Percentiles rank a stretch among this genome's conserved stretches.
Conservation (phyloP, 2,888 invertebrate species). For the Drosophila lutescens region DNA sequence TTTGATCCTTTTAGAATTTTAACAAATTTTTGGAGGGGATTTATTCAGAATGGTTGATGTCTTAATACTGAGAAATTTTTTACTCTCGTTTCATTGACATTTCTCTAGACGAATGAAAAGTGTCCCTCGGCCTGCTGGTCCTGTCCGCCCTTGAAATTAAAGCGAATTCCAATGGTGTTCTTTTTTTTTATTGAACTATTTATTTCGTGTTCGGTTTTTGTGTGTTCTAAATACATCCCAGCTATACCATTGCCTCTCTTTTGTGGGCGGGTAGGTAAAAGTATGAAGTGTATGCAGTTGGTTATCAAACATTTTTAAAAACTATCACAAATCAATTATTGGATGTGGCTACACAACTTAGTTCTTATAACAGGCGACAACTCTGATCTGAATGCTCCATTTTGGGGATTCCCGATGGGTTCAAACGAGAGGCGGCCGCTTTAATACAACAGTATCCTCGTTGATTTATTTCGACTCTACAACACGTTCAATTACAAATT, state of each 20-base stretch:
- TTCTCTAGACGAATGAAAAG: constrained; percentile 12
- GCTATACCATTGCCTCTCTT: constrained; percentile 42
- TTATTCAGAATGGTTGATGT: constrained; percentile 73
- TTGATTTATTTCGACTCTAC: constrained; percentile 36
- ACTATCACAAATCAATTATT: constrained; percentile 80
- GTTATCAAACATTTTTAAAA: constrained; percentile 63
- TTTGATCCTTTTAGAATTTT: constrained; percentile 76
- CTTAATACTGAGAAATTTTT: constrained; percentile 59
- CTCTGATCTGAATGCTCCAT: constrained; percentile 9
- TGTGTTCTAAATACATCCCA: constrained; percentile 61
- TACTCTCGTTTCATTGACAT: constrained; percentile 4
- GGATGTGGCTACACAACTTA: constrained; percentile 72
- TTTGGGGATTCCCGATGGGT: constrained; percentile 2
- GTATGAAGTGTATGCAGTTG: constrained; percentile 42
- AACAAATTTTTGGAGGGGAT: constrained; percentile 68
- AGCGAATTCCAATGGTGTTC: neutral
- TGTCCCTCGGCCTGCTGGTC: neutral
- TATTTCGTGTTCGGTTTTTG: constrained; percentile 42
- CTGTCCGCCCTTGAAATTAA: neutral
- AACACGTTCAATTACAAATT: constrained; percentile 44
- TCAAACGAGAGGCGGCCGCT: constrained; percentile 16
- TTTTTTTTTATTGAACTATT: constrained; percentile 19
- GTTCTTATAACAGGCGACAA: constrained; percentile 44
- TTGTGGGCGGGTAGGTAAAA: constrained; percentile 39
- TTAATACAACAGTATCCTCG: constrained; percentile 43